Evolutionary conservation across 2,888 invertebrate species (phyloP), one percentile per base, ranked within the genome.

Genomic region (Aporophyla nigra): DNA sequence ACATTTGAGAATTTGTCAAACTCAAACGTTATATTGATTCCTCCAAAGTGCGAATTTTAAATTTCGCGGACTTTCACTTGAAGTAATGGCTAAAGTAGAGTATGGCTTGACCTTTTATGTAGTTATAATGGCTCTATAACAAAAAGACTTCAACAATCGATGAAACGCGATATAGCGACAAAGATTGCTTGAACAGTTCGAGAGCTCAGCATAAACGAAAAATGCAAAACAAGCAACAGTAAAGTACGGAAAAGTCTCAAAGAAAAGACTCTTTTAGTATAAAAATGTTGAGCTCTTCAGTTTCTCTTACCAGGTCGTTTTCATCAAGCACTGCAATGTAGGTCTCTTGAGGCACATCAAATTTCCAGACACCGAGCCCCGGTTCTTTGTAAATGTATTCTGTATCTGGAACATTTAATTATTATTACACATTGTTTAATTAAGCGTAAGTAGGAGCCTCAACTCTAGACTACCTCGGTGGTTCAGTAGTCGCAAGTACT

Each of bases 361-460:
- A 94, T 86, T 94, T 95, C 85, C 90, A 91, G 19, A 95, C 85
- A 10, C 94, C 95, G 2, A 84, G 75, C 10, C 88, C 89, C 6
- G 91, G 90, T 72, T 96, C 95, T 80, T 90, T 92, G 71, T 92
- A 91, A 66, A 95, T 91, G 71, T 94, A 96, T 85, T 94, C 93
- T 12, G 90, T 90, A 71, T 93, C 96, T 96, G 92, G 76, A 95
- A 94, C 70, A 33, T 33, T 6, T 19, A 16, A 54, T 33, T 62
- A 54, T 33, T 62, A 74, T 19, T 21, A 27, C 49, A 53, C 12
- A 5, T 76, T 74, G 5, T 65, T 59, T 58, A 49, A 66, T 67
- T 27, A 54, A 5, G 54, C n/a, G n/a, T n/a, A n/a, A n/a, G n/a
- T n/a, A n/a, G n/a, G n/a, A n/a, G n/a, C n/a, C n/a, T n/a, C n/a